Evolutionary conservation across 2,797 vertebrate genomes (phyloP), one percentile per base, ranked within the genome.

Genomic region (Aplochiton taeniatus): DNA sequence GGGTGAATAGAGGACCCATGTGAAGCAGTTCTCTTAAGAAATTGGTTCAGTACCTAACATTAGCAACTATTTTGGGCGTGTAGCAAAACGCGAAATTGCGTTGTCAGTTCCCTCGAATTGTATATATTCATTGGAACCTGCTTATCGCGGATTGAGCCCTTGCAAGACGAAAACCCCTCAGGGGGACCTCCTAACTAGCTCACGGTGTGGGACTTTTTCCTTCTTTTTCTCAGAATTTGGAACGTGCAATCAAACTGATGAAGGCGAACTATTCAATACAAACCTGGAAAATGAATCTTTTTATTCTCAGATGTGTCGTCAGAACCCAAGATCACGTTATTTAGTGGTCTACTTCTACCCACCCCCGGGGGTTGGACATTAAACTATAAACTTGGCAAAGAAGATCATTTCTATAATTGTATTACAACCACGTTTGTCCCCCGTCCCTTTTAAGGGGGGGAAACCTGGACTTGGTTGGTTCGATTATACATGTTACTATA

Each of bases 261-360:
- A 85, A 87, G 79, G 81, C 70, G 75, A 79, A 88, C 81, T 81
- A 81, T 77, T 83, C 78, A 62, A 79, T 82, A 67, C 83, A 75
- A 77, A 75, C 80, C 65, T 87, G 88, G 82, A 92, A 89, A 84
- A 92, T 91, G 87, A 89, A 82, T 72, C 72, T 83, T 77, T 85
- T 83, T 44, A 76, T 76, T 73, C 83, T 80, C 73, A 82, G 82
- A 52, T 82, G 82, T 86, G 87, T 83, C 31, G 20, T 79, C 77
- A 88, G 82, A 85, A 83, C 68, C 75, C 80, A 87, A 73, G 86
- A 87, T 85, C 86, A 82, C 80, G 72, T 83, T 65, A 87, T 92
- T 87, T 91, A 89, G 85, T 83, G 74, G 61, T 72, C 52, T 82
- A 59, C 58, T 8, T 75, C 60, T 60, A 31, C 31, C 31, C 31